Evolutionary conservation across 2,797 vertebrate genomes (phyloP).

Genomic region (Cichlasoma orientale): DNA sequence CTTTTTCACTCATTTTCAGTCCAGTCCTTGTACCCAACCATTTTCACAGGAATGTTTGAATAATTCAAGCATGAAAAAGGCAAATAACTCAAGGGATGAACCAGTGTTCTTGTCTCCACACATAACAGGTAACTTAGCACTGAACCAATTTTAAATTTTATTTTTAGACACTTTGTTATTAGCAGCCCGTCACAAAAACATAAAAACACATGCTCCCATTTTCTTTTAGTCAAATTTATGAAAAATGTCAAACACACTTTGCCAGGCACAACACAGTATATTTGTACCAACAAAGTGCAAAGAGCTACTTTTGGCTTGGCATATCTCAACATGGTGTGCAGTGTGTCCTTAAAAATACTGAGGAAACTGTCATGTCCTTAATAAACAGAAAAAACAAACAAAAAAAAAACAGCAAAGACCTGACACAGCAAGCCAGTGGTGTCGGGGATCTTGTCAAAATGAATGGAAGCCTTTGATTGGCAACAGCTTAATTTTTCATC

Average conservation of each 20-base stretch:
- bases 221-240: neutral
- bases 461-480: neutral
- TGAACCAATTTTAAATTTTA: neutral
- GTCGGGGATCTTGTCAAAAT: neutral
- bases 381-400: neutral
- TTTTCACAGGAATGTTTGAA: neutral
- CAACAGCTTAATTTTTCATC: neutral
- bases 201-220: neutral
- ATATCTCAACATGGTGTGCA: neutral
- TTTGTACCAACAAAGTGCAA: neutral
- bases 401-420: neutral
- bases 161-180: neutral
- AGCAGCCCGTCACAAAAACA: neutral
- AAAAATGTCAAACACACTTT: neutral
- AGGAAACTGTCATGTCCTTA: neutral
- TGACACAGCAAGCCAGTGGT: neutral
- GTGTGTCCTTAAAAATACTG: neutral
- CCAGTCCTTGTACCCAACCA: too few relatives aligned
- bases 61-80: neutral
- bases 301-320: neutral
- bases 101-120: neutral
- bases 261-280: neutral
- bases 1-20: too few relatives aligned
- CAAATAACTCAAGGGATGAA: neutral
- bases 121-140: neutral